These are phyloP conservation scores for Hydrochoerus hydrochaeris DNA, from an alignment of 2,113 vertebrate species.

Conservation along the genomic window DNA sequence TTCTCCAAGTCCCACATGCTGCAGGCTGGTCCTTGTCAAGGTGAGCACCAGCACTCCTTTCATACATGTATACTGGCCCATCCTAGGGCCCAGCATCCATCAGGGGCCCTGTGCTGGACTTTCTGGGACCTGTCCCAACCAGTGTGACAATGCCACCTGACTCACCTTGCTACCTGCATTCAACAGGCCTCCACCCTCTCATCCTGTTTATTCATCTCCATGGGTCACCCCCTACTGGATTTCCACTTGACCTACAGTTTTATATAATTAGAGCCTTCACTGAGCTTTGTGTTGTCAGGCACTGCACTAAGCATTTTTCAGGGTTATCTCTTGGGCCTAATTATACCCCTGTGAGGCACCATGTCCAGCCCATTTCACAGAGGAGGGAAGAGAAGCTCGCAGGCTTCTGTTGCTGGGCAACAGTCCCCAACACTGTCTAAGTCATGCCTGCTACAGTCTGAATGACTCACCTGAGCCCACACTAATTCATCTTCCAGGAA, in stretches of 20 bases:
- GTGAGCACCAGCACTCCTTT: not conserved
- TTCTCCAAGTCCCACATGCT: not conserved
- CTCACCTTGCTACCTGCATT: not conserved
- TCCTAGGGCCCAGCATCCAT: not conserved
- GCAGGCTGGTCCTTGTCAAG: not conserved
- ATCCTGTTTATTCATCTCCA: not conserved
- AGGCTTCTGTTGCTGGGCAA: not conserved
- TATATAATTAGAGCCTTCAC: constrained; percentile 6
- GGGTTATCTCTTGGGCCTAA: constrained; percentile 39
- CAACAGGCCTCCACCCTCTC: not conserved
- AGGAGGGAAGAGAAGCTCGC: constrained; percentile 38
- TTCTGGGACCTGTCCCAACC: not conserved
- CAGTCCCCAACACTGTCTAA: constrained; percentile 22
- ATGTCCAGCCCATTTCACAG: constrained; percentile 45
- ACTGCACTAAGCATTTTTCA: not conserved
- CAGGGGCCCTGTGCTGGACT: not conserved
- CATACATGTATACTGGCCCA: not conserved
- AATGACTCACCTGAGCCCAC: constrained; percentile 42
- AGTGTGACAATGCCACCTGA: not conserved
- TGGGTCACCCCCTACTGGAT: not conserved
- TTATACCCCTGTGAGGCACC: constrained; percentile 6
- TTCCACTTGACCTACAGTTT: constrained; percentile 13
- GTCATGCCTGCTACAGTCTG: not conserved
- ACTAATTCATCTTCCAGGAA: constrained; percentile 11
- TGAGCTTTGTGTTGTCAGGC: not conserved